These are phyloP conservation scores for Mesorhabditis spiculigera DNA, from an alignment of 2,888 invertebrate species.

Conservation along the genomic window DNA sequence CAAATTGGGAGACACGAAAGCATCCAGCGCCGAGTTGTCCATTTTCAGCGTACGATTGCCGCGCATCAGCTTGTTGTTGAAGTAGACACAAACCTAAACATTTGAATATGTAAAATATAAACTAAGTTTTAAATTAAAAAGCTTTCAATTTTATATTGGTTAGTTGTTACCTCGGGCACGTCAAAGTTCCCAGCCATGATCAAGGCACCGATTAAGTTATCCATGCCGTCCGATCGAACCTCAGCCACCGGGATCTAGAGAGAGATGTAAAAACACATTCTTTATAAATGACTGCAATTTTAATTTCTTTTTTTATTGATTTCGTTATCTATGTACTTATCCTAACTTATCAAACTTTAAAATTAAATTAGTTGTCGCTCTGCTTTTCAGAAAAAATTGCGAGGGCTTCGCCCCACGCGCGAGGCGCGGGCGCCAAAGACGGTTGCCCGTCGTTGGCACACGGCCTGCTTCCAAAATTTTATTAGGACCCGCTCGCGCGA, in stretches of 20 bases:
- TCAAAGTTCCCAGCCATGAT: slow-evolving; percentile 82
- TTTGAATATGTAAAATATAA: neutral
- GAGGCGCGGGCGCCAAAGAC: no score
- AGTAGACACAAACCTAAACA: slow-evolving; percentile 71
- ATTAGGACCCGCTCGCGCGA: no score
- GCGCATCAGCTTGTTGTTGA: slow-evolving; percentile 80
- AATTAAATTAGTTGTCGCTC: neutral
- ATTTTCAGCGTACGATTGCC: slow-evolving; percentile 83
- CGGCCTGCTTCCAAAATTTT: no score
- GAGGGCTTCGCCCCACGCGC: no score
- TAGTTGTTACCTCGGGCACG: slow-evolving; percentile 79
- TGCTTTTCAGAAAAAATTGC: neutral
- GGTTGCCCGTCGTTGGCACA: no score
- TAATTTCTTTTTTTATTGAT: neutral
- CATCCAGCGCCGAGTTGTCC: slow-evolving; percentile 70
- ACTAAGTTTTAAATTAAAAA: slow-evolving; percentile 3
- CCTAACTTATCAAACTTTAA: neutral
- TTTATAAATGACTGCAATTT: neutral
- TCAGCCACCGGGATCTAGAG: slow-evolving; percentile 76
- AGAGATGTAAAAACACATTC: neutral
- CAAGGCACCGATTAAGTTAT: slow-evolving; percentile 84
- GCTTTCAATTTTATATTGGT: neutral
- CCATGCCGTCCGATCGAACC: slow-evolving; percentile 84
- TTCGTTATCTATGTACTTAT: neutral
- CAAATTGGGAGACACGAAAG: slow-evolving; percentile 83